These are phyloP conservation scores for Pedicia rivosa DNA, from an alignment of 2,888 invertebrate genomes.

Conservation along the genomic window DNA sequence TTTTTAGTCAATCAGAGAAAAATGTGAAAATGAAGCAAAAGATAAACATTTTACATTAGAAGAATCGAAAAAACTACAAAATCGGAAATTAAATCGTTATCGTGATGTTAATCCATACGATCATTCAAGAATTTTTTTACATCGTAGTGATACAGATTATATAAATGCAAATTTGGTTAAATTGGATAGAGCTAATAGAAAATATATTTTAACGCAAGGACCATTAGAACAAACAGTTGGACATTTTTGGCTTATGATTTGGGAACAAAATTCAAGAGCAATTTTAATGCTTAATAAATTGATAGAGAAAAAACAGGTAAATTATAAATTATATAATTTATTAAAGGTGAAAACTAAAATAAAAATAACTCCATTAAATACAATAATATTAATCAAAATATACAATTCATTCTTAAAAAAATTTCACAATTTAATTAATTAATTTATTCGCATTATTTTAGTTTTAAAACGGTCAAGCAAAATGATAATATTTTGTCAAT, in stretches of 20 bases:
- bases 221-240: constrained; percentile 73
- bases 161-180: constrained; percentile 88
- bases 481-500: no score
- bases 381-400: not conserved
- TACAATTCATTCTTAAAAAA: not conserved
- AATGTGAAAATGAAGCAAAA: constrained; percentile 42
- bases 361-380: no score
- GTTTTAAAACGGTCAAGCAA: no score
- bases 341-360: no score
- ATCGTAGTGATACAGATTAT: constrained; percentile 56
- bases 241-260: constrained; percentile 96
- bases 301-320: constrained; percentile 75
- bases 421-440: not conserved
- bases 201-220: constrained; percentile 92
- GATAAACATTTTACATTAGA: constrained; percentile 36
- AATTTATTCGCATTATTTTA: no score
- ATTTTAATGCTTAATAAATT: constrained; percentile 92
- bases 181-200: constrained; percentile 67
- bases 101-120: constrained; percentile 93
- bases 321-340: not conserved
- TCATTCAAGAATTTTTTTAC: constrained; percentile 72
- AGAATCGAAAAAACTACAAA: constrained; percentile 26
- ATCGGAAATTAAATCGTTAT: constrained; percentile 69
- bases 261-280: constrained; percentile 83
- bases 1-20: constrained; percentile 56